Percentiles rank a stretch among this genome's conserved stretches.
phyloP scores from a whole-genome alignment of 2,113 vertebrate genomes.

The Anolis carolinensis region DNA sequence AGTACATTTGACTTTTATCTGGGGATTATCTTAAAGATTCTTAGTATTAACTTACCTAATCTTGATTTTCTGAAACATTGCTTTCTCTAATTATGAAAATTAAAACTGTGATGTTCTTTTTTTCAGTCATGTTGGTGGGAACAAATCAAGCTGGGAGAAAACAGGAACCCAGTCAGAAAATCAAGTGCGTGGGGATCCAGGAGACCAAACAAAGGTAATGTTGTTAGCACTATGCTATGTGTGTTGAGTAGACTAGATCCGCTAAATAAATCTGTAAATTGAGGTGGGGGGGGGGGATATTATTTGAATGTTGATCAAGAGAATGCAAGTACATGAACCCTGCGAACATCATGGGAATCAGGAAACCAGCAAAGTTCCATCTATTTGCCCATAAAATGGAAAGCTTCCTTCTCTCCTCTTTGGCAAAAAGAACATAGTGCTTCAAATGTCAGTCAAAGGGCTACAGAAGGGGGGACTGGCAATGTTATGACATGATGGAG shows the following conservation, averaged over 20 bases:
- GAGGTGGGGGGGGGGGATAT: too few species aligned
- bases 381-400: neutral
- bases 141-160: conserved; percentile 87
- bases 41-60: neutral
- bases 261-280: too few species aligned
- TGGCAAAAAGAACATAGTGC: neutral
- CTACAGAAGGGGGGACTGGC: too few species aligned
- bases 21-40: too few species aligned
- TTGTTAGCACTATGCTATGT: neutral
- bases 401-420: neutral
- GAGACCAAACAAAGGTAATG: conserved; percentile 89
- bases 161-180: conserved; percentile 80
- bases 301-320: neutral
- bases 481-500: neutral
- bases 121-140: conserved; percentile 86
- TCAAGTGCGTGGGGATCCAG: conserved; percentile 76
- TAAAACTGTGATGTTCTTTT: conserved; percentile 28
- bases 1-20: neutral
- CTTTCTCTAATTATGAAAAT: neutral
- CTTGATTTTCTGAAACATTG: too few species aligned
- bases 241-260: neutral
- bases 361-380: neutral
- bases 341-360: neutral
- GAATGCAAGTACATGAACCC: too few species aligned
- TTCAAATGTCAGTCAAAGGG: neutral